These are phyloP conservation scores for Osmerus eperlanus DNA, from an alignment of 2,113 vertebrate genomes.

Conservation along the genomic window DNA sequence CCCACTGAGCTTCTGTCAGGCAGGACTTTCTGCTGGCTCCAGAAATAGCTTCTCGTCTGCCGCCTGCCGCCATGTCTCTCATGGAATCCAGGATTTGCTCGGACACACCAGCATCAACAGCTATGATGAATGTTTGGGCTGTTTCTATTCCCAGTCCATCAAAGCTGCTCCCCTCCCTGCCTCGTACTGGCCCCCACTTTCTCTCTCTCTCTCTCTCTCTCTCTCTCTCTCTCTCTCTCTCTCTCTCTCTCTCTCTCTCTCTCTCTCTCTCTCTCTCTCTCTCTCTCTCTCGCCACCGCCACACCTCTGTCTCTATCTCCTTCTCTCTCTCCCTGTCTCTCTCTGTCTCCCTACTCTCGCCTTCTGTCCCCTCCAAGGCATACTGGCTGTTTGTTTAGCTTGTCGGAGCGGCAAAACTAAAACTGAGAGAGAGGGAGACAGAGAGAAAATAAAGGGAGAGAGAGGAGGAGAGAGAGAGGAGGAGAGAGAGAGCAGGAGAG, in stretches of 20 bases:
- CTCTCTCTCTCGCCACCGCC: not conserved
- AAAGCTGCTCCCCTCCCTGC: constrained; percentile 3
- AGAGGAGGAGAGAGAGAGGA: no score
- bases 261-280: not conserved
- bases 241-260: constrained; percentile 4
- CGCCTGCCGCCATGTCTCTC: constrained; percentile 31
- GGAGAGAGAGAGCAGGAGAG: not conserved
- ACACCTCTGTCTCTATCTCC: not conserved
- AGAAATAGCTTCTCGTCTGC: constrained; percentile 54
- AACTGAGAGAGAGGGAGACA: constrained; percentile 32
- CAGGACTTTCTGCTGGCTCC: constrained; percentile 29
- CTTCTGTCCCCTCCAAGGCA: not conserved
- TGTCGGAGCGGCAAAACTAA: constrained; percentile 44
- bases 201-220: not conserved
- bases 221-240: not conserved
- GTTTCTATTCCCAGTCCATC: constrained; percentile 39
- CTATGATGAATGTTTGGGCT: constrained; percentile 42
- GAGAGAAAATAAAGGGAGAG: no score
- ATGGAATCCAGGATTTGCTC: constrained; percentile 30
- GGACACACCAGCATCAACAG: not conserved
- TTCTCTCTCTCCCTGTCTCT: constrained; percentile 8
- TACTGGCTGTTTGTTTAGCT: constrained; percentile 62
- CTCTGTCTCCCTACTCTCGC: not conserved
- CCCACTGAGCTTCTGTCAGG: constrained; percentile 48
- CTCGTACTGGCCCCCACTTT: not conserved